Conservation (phyloP, 2,888 invertebrate genomes). For the Anthophora plumipes region DNA sequence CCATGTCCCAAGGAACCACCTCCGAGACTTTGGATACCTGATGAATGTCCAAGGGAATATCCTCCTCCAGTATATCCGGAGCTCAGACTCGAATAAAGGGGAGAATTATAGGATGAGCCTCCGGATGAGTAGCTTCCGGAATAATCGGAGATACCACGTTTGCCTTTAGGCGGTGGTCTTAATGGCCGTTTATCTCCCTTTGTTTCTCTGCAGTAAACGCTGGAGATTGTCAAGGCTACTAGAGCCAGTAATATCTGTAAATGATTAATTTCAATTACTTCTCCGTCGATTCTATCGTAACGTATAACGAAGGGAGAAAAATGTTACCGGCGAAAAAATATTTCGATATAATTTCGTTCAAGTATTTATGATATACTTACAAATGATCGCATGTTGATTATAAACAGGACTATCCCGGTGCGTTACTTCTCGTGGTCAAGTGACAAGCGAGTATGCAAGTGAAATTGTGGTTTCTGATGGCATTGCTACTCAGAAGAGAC, state of each 20-base stretch:
- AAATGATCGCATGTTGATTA: constrained; percentile 76
- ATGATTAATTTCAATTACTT: neutral
- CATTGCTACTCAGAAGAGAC: constrained; percentile 82
- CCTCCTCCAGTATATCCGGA: constrained; percentile 64
- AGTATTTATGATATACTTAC: constrained; percentile 74
- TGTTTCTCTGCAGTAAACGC: constrained; percentile 71
- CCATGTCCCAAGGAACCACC: constrained; percentile 60
- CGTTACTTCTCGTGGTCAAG: constrained; percentile 59
- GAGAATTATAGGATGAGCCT: constrained; percentile 58
- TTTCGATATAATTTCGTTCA: neutral
- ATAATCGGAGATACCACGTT: constrained; percentile 79
- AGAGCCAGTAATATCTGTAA: constrained; percentile 77
- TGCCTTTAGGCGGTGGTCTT: constrained; percentile 75
- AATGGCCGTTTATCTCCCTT: constrained; percentile 67
- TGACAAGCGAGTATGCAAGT: constrained; percentile 71
- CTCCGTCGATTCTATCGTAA: no score
- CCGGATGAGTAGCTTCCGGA: constrained; percentile 70
- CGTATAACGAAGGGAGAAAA: no score
- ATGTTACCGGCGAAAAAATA: neutral
- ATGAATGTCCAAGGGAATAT: constrained; percentile 64
- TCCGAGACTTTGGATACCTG: constrained; percentile 59
- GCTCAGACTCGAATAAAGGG: constrained; percentile 50
- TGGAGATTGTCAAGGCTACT: constrained; percentile 71
- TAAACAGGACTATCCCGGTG: constrained; percentile 53
- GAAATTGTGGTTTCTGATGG: constrained; percentile 80